phyloP scores from a whole-genome alignment of 1,140 invertebrate species.

The Eumeta japonica region DNA sequence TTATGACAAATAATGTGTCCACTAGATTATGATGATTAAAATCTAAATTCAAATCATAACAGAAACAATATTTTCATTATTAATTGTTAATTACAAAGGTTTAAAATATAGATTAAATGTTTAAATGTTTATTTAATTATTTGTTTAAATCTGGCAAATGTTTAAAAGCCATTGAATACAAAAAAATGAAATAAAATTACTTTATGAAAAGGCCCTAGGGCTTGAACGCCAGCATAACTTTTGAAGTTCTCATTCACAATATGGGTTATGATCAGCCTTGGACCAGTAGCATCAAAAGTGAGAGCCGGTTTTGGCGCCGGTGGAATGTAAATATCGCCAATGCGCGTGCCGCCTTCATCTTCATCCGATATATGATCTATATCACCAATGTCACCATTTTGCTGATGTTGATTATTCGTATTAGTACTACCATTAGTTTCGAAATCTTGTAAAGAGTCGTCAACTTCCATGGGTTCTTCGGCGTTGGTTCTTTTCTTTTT shows the following conservation, averaged over 20 bases:
- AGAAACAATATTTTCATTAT: too few relatives aligned
- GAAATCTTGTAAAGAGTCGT: too few relatives aligned
- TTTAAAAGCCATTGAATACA: too few relatives aligned
- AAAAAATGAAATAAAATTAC: too few relatives aligned
- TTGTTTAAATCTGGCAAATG: too few relatives aligned
- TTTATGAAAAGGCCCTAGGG: conserved; percentile 83
- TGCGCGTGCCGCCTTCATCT: conserved; percentile 62
- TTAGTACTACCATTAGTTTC: too few relatives aligned
- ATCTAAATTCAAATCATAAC: too few relatives aligned
- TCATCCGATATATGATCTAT: conserved; percentile 58
- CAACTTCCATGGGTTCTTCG: conserved; percentile 42
- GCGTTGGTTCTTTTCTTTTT: conserved; percentile 27
- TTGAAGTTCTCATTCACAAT: conserved; percentile 97
- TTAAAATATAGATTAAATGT: too few relatives aligned
- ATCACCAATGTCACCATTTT: conserved; percentile 27
- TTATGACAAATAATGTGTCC: background rate
- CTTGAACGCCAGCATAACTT: conserved; percentile 86
- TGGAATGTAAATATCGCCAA: conserved; percentile 88
- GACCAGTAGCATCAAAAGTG: conserved; percentile 68
- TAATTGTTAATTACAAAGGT: too few relatives aligned
- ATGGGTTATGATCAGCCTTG: conserved; percentile 86
- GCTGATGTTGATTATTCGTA: conserved; percentile 10
- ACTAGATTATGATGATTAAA: too few relatives aligned
- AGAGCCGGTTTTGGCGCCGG: conserved; percentile 72
- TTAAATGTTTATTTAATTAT: too few relatives aligned